These are phyloP conservation scores for Microctenopoma lineatum DNA, from an alignment of 2,797 vertebrate genomes.

Conservation along the genomic window DNA sequence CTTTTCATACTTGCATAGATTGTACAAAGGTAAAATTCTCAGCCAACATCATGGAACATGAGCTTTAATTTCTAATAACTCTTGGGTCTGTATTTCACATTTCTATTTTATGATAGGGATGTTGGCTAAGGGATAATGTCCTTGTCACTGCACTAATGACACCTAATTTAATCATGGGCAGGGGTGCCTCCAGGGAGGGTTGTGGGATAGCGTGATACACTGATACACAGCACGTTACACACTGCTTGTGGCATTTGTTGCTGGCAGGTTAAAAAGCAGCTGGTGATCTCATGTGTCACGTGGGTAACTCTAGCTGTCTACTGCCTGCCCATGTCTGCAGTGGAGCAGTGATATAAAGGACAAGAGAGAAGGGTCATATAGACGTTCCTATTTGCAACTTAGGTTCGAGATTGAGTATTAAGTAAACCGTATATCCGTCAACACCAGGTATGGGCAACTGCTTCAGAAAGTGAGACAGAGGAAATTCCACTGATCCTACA, in stretches of 20 bases:
- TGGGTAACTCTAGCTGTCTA: slow-evolving; percentile 5
- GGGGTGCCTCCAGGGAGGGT: not conserved
- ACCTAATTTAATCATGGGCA: slow-evolving; percentile 7
- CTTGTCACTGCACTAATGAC: slow-evolving; percentile 7
- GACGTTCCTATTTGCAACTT: slow-evolving; percentile 9
- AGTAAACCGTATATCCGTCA: slow-evolving; percentile 1
- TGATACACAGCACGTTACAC: slow-evolving; percentile 13
- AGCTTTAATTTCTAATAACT: slow-evolving; percentile 1
- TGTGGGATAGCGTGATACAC: not conserved
- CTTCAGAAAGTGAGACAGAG: not conserved
- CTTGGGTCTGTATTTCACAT: slow-evolving; percentile 19
- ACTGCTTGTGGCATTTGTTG: slow-evolving; percentile 3
- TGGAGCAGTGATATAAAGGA: slow-evolving; percentile 14
- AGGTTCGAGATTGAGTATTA: not conserved
- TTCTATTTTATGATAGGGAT: not conserved
- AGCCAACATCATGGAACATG: not conserved
- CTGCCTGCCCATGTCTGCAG: not conserved
- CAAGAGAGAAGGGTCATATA: slow-evolving; percentile 11
- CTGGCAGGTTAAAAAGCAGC: slow-evolving; percentile 19
- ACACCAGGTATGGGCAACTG: slow-evolving; percentile 4
- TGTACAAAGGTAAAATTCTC: not conserved
- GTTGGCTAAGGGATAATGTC: slow-evolving; percentile 7
- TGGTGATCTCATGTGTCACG: slow-evolving; percentile 9
- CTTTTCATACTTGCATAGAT: not conserved
- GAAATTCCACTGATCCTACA: not conserved